Evolutionary conservation across 2,113 vertebrate genomes (phyloP).

Genomic region (Corythaixoides concolor): DNA sequence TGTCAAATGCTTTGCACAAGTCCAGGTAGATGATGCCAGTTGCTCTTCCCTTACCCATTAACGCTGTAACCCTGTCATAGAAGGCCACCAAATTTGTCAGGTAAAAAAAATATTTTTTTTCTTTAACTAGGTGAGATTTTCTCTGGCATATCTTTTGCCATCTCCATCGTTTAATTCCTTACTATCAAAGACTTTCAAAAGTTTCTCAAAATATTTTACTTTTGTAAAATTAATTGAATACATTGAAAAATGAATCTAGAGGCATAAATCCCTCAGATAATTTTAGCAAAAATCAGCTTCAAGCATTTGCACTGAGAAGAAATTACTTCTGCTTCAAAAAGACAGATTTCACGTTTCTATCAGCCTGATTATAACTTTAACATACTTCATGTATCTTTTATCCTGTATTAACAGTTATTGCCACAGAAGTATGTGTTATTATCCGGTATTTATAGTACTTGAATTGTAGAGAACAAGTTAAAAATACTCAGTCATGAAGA

Average conservation of each 20-base stretch:
- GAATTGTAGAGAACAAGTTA: not conserved
- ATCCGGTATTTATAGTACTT: not conserved
- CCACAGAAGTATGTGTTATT: not conserved
- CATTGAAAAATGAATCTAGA: not conserved
- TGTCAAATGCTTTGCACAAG: too few relatives aligned
- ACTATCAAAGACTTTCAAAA: not conserved
- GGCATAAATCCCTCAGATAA: not conserved
- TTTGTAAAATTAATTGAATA: not conserved
- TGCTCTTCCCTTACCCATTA: too few relatives aligned
- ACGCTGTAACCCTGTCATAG: too few relatives aligned
- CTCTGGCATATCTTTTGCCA: not conserved
- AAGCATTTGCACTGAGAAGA: not conserved
- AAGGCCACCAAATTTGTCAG: too few relatives aligned
- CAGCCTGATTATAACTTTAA: not conserved
- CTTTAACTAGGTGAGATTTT: not conserved
- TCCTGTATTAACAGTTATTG: not conserved
- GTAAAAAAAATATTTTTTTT: not conserved
- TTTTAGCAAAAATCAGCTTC: not conserved
- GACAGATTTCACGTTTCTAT: fast-evolving
- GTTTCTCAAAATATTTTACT: not conserved
- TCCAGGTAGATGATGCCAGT: too few relatives aligned
- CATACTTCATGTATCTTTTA: not conserved
- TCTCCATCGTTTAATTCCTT: not conserved
- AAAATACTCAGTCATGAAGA: not conserved
- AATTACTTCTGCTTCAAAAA: not conserved